Evolutionary conservation across 1,140 invertebrate species (phyloP).

Genomic region (Monochamus saltuarius): DNA sequence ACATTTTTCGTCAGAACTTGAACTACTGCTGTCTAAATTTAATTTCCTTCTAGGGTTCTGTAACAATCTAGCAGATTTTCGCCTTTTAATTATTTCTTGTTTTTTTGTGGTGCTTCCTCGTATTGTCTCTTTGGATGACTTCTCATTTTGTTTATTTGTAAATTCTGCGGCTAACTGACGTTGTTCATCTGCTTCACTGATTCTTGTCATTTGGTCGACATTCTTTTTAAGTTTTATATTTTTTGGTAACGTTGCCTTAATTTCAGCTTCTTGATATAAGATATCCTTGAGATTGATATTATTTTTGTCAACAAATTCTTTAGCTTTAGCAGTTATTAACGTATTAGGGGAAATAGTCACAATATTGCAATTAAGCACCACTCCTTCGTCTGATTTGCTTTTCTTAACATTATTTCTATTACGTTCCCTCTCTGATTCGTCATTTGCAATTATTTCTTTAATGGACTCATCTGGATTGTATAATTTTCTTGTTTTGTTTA

Average conservation of each 20-base stretch:
- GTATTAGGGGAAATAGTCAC: too few species aligned
- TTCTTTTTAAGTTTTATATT: background rate
- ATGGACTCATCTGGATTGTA: constrained; percentile 26
- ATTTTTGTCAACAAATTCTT: constrained; percentile 20
- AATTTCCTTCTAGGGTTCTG: too few species aligned
- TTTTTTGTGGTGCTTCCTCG: background rate
- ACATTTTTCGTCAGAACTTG: background rate
- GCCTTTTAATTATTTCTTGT: background rate
- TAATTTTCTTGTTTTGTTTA: constrained; percentile 22
- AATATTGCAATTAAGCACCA: background rate
- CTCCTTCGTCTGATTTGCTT: constrained; percentile 10
- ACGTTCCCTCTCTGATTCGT: constrained; percentile 28
- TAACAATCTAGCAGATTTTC: too few species aligned
- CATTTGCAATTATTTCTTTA: constrained; percentile 9
- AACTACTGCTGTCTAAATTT: too few species aligned
- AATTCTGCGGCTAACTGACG: constrained; percentile 9
- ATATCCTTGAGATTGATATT: constrained; percentile 12
- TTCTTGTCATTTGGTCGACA: background rate
- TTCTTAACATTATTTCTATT: constrained; percentile 14
- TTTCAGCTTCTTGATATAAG: background rate
- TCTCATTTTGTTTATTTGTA: constrained; percentile 7
- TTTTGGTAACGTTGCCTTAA: background rate
- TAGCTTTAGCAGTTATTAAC: constrained; percentile 3
- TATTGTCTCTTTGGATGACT: background rate
- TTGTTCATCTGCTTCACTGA: constrained; percentile 19